Evolutionary conservation across 2,113 vertebrate species (phyloP).

Genomic region (Hippopotamus amphibius): DNA sequence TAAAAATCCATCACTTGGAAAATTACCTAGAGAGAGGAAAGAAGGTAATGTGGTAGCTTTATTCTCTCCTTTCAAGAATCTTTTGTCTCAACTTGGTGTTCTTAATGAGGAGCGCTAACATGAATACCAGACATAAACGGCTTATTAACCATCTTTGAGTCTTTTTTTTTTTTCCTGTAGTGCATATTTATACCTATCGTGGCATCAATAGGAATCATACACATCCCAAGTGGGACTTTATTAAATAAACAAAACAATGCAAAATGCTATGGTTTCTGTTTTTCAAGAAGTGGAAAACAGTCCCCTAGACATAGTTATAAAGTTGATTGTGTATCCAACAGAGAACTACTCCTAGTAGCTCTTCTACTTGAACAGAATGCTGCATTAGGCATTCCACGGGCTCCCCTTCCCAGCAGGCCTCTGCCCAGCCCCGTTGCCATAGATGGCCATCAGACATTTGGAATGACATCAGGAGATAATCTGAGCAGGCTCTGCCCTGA

Average conservation of each 20-base stretch:
- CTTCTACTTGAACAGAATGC: conserved; percentile 75
- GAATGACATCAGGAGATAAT: conserved; percentile 78
- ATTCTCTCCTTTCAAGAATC: neutral
- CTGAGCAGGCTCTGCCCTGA: conserved; percentile 72
- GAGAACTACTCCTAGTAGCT: conserved; percentile 56
- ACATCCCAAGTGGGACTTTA: conserved; percentile 44
- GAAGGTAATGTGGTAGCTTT: neutral
- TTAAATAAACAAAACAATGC: conserved; percentile 5
- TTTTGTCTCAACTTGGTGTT: conserved; percentile 12
- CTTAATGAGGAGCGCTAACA: neutral
- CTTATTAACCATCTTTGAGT: neutral
- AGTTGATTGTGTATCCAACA: neutral
- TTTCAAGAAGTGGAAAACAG: conserved; percentile 55
- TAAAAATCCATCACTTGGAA: conserved; percentile 2
- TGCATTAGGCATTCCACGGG: conserved; percentile 76
- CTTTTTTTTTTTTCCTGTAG: neutral
- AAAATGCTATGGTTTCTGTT: conserved; percentile 1
- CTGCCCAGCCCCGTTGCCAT: conserved; percentile 73
- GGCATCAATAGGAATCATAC: conserved; percentile 35
- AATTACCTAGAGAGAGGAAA: conserved; percentile 29
- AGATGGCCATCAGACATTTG: conserved; percentile 79
- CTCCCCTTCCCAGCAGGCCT: conserved; percentile 54
- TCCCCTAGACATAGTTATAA: conserved; percentile 68
- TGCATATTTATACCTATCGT: neutral
- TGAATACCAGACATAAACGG: neutral